phyloP scores from a whole-genome alignment of 2,888 invertebrate genomes.

The Escarpia spicata region DNA sequence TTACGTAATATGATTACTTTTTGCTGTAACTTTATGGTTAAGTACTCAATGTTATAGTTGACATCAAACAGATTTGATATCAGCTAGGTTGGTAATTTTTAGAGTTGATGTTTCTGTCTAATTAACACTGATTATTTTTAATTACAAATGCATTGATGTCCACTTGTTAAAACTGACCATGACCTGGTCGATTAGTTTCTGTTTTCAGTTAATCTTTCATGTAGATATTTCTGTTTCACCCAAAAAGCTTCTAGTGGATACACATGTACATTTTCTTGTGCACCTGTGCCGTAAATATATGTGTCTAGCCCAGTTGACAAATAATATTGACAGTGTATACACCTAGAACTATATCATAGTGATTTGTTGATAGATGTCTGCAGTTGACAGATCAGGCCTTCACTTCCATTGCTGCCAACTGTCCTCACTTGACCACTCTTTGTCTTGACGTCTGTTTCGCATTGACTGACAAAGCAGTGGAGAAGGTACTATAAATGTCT shows the following conservation, averaged over 20 bases:
- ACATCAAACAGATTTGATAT: too few species aligned
- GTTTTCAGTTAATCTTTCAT: not conserved
- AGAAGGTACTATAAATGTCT: not conserved
- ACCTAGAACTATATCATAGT: not conserved
- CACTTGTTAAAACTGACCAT: too few species aligned
- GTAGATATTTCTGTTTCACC: not conserved
- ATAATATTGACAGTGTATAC: not conserved
- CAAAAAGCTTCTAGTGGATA: not conserved
- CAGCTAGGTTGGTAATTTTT: too few species aligned
- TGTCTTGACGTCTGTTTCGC: slow-evolving; percentile 24
- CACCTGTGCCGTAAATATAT: not conserved
- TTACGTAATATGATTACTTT: too few species aligned
- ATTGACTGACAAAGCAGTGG: slow-evolving; percentile 9
- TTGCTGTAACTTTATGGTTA: too few species aligned
- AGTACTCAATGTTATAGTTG: too few species aligned
- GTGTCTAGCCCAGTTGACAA: not conserved
- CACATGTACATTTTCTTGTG: not conserved
- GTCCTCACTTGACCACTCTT: slow-evolving; percentile 13
- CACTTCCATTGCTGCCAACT: slow-evolving; percentile 7
- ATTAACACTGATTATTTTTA: too few species aligned
- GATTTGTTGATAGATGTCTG: slow-evolving; percentile 7
- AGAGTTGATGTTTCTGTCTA: too few species aligned
- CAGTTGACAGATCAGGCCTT: slow-evolving; percentile 19
- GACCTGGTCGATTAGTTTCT: too few species aligned
- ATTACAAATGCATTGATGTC: too few species aligned